Conservation (phyloP, 30 jellyfish, hydroid and myxozoan species). For the Turritopsis dohrnii region DNA sequence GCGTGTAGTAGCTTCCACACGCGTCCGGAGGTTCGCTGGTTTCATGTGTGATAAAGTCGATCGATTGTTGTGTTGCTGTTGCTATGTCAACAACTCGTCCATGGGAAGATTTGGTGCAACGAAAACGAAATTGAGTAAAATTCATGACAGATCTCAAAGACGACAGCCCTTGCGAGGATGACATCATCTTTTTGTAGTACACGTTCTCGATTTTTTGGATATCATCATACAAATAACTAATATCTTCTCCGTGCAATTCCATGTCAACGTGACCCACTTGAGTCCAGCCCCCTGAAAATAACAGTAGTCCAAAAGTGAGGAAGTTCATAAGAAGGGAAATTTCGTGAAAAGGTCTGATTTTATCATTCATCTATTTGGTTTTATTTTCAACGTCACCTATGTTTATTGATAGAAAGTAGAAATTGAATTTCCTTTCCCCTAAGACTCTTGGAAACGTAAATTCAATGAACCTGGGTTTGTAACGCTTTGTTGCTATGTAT, state of each 20-base stretch:
- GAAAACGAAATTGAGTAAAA: not conserved
- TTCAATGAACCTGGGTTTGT: too few species aligned
- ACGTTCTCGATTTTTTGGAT: not conserved
- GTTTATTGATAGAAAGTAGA: too few species aligned
- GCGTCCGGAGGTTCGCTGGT: not conserved
- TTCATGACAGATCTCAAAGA: not conserved
- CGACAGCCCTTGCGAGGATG: too few species aligned
- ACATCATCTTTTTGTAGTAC: not conserved
- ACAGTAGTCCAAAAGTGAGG: too few species aligned
- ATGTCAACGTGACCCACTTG: not conserved
- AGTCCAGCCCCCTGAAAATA: slow-evolving; percentile 5
- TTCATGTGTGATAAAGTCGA: not conserved
- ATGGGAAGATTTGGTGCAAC: not conserved
- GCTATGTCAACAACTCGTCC: not conserved
- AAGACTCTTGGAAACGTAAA: too few species aligned
- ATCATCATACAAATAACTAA: too few species aligned
- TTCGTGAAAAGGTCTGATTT: too few species aligned
- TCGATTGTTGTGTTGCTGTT: not conserved
- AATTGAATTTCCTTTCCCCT: too few species aligned
- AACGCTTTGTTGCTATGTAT: too few species aligned
- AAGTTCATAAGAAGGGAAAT: too few species aligned
- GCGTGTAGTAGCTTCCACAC: not conserved
- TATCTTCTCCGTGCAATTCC: not conserved
- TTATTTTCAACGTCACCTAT: too few species aligned
- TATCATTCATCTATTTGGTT: too few species aligned